Evolutionary conservation across 2,888 invertebrate genomes (phyloP).

Genomic region (Xanthia icteritia): DNA sequence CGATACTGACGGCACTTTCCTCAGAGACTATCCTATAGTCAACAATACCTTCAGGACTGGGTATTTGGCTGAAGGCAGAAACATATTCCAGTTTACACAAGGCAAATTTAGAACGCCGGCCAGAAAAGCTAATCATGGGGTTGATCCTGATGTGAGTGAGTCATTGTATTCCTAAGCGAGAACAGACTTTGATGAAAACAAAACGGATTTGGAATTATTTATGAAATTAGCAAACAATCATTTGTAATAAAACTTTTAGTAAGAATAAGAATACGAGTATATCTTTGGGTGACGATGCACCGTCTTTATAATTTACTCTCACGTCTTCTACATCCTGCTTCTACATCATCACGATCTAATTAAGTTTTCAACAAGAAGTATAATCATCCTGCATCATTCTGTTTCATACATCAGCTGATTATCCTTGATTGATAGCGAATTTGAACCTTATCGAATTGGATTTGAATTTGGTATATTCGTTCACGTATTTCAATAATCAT

Average conservation of each 20-base stretch:
- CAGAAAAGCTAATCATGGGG: constrained; percentile 3
- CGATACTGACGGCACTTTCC: constrained; percentile 16
- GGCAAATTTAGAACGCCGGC: constrained; percentile 18
- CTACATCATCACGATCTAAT: too few relatives aligned
- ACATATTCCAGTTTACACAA: constrained; percentile 24
- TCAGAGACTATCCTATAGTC: constrained; percentile 15
- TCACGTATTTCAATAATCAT: too few relatives aligned
- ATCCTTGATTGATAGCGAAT: too few relatives aligned
- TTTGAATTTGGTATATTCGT: too few relatives aligned
- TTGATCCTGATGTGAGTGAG: constrained; percentile 20
- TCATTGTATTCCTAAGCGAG: neutral
- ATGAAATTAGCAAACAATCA: neutral
- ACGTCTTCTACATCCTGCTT: too few relatives aligned
- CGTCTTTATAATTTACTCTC: neutral
- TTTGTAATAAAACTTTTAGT: neutral
- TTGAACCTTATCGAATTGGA: too few relatives aligned
- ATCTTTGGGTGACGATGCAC: neutral
- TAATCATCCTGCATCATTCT: too few relatives aligned
- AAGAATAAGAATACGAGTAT: neutral
- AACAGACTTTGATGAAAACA: neutral
- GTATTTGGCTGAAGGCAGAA: constrained; percentile 11
- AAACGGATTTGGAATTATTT: neutral
- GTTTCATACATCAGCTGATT: too few relatives aligned
- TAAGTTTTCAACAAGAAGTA: too few relatives aligned
- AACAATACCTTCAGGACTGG: constrained; percentile 19